A percentile compares a stretch with the other conserved stretches of the same genome.
phyloP scores from a whole-genome alignment of 2,113 vertebrate species.

The Anser cygnoides region DNA sequence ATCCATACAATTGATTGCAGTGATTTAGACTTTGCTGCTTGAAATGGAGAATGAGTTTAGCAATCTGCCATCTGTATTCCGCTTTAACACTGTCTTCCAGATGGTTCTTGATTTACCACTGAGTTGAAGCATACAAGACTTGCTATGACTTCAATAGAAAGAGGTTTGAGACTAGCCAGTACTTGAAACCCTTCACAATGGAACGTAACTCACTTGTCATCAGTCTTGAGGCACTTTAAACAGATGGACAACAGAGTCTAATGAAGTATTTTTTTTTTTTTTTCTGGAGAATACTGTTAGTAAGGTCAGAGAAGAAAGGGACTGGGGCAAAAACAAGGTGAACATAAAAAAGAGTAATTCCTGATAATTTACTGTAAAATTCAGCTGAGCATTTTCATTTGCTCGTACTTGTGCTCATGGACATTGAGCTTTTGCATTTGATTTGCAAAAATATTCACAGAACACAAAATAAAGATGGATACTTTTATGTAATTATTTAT shows the following conservation, averaged over 20 bases:
- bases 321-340: no score
- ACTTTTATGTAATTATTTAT: neutral
- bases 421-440: no score
- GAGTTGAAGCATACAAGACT: neutral
- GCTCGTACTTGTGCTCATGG: neutral
- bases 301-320: neutral
- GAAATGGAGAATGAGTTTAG: neutral
- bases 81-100: neutral
- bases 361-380: neutral
- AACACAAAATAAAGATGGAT: neutral
- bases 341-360: neutral
- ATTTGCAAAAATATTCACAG: neutral
- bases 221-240: neutral
- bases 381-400: neutral
- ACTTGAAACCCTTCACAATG: neutral
- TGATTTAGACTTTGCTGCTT: neutral
- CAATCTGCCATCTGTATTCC: neutral
- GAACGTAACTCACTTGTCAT: neutral
- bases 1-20: neutral
- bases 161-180: neutral
- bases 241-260: neutral
- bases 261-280: neutral
- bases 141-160: neutral
- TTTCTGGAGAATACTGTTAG: neutral
- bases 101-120: rapidly evolving